Evolutionary conservation across 2,888 invertebrate genomes (phyloP), one percentile per base, ranked within the genome.

Genomic region (Druceiella hillmani): DNA sequence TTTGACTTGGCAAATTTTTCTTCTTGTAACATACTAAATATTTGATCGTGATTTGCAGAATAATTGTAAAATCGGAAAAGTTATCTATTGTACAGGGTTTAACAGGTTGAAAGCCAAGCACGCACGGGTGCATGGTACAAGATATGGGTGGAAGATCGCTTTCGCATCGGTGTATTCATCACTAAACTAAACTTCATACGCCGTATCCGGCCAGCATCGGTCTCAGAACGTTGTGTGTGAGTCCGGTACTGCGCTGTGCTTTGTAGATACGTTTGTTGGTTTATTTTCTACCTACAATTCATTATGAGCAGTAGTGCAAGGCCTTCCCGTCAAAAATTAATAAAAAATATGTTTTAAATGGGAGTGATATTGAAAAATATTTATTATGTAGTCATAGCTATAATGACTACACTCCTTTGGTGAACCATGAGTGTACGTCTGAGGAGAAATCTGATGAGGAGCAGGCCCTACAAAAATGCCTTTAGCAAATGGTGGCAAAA

Each of bases 261-360:
- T 20, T 20, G 22, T 20, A 7, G 22, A 20, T 20, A 20, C 22
- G n/a, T 20, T 20, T 20, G n/a, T 20, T 7, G n/a, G 6, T 20
- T 20, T 20, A 20, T 20, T 20, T 20, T 20, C 22, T 20, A 20
- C n/a, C 22, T 20, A 20, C n/a, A 20, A 20, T 20, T 20, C 22
- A 20, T 20, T 20, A 20, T 20, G 22, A n/a, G n/a, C 22, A 20
- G n/a, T 20, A 6, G n/a, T n/a, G 6, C 22, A 20, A n/a, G 22
- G 22, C 22, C 22, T 20, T 20, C 22, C n/a, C n/a, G n/a, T n/a
- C n/a, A n/a, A n/a, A n/a, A n/a, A n/a, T 20, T 7, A 20, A 20
- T 20, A 20, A n/a, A 20, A 20, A n/a, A 7, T 7, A 20, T 20
- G 6, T 7, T 7, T 20, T 20, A 20, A 20, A 20, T 20, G 6